Conservation (phyloP, 1,140 invertebrate genomes). For the Hyposmocoma kahamanoa region DNA sequence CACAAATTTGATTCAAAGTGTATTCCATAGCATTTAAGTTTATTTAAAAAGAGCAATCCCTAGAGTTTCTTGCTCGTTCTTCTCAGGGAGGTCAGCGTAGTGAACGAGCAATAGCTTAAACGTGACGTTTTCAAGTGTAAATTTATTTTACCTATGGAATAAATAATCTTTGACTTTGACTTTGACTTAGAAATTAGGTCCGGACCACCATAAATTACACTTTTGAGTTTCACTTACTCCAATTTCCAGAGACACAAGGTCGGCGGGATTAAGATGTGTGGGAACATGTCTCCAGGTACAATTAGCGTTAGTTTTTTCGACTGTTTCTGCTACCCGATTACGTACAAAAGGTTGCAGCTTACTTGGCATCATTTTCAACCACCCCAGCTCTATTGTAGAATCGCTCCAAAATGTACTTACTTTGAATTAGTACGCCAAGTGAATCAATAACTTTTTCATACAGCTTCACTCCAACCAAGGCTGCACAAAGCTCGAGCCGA, state of each 20-base stretch:
- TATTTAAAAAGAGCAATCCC: too few species aligned
- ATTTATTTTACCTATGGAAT: too few species aligned
- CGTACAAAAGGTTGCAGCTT: conserved; percentile 34
- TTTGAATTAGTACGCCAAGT: conserved; percentile 10
- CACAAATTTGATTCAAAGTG: too few species aligned
- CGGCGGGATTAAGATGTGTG: conserved; percentile 33
- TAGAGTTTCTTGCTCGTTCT: too few species aligned
- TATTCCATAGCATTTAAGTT: too few species aligned
- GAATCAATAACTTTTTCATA: conserved; percentile 16
- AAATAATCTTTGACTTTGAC: too few species aligned
- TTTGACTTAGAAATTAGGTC: background rate
- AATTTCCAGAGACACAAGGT: conserved; percentile 30
- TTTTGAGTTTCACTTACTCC: background rate
- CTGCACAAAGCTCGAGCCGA: conserved; percentile 59
- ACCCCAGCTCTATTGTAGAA: conserved; percentile 36
- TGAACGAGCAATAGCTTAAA: too few species aligned
- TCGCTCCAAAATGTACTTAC: conserved; percentile 30
- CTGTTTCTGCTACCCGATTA: conserved; percentile 42
- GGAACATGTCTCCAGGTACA: conserved; percentile 31
- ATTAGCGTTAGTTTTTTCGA: conserved; percentile 13
- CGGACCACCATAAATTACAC: background rate
- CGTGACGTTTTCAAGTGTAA: too few species aligned
- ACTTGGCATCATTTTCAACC: conserved; percentile 17
- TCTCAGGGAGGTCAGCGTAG: too few species aligned
- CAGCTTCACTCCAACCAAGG: conserved; percentile 37